Evolutionary conservation across 2,888 invertebrate species (phyloP), one percentile per base, ranked within the genome.

Genomic region (Drosophila incognita): DNA sequence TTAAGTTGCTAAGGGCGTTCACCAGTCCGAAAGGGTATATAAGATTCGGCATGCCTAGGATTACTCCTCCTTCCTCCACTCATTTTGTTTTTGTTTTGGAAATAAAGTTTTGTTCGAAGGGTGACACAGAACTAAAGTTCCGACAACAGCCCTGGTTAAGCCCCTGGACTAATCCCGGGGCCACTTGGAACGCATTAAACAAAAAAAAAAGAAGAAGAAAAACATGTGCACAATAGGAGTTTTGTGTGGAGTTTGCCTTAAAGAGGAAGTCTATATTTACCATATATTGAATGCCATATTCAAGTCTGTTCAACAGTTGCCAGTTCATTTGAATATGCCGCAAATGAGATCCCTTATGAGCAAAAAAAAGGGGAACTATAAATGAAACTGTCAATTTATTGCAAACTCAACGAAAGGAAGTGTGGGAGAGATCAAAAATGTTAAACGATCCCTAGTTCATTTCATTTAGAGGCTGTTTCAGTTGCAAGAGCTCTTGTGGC

Each of bases 181-280:
- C 52, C 63, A 69, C 59, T 79, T 64, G 69, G 11, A 61, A 46
- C 46, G 59, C 62, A 77, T 57, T 69, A 35, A 36, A 36, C 21
- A 8, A 36, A 15, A 15, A 15, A 15, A 15, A 0, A 38, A n/a
- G 36, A n/a, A 40, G 18, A 15, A 46, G 38, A 53, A 74, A 70
- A 64, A 63, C 69, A 77, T 75, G 63, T 69, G 56, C 69, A 78
- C 67, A 69, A 72, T 58, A 52, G 65, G 21, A 57, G 60, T 53
- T 46, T 33, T 24, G 46, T 10, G 51, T 35, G 33, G 11, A 51
- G 31, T 35, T 76, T 63, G 52, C 68, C 56, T 53, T 72, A 81
- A 79, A 80, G 77, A 87, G 85, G 85, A 85, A 84, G 85, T 83
- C 57, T 61, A 71, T 54, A 78, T 87, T 85, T 84, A 57, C 40